Conservation (phyloP, 2,888 invertebrate species). For the Brachyptera putata region DNA sequence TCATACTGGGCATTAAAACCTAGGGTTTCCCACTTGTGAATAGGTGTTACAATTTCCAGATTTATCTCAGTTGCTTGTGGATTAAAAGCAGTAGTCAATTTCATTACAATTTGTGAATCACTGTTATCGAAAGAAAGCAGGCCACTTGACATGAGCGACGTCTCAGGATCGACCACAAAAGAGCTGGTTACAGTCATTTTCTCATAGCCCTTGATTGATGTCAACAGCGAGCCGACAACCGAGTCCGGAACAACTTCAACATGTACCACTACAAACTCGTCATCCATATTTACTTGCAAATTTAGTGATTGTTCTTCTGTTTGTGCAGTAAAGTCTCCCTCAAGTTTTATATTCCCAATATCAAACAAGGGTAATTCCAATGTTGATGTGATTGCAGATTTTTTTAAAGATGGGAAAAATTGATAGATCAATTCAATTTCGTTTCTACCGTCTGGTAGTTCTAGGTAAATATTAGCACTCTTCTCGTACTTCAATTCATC, state of each 20-base stretch:
- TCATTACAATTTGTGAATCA: too few relatives aligned
- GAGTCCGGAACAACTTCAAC: conserved; percentile 1
- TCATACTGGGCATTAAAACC: conserved; percentile 26
- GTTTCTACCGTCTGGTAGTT: not conserved
- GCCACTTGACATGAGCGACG: too few relatives aligned
- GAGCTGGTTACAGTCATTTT: not conserved
- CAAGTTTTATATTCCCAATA: not conserved
- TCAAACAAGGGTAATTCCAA: not conserved
- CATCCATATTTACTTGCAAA: not conserved
- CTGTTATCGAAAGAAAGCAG: too few relatives aligned
- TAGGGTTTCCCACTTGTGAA: conserved; percentile 27
- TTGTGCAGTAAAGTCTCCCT: not conserved
- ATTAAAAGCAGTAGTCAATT: not conserved
- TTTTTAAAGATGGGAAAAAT: not conserved
- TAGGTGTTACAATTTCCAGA: conserved; percentile 17
- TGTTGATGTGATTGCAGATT: not conserved
- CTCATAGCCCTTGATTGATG: conserved; percentile 8
- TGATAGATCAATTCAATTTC: not conserved
- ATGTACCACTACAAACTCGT: not conserved
- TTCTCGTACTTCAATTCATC: not conserved
- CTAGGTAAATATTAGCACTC: not conserved
- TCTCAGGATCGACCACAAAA: too few relatives aligned
- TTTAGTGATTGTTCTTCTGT: not conserved
- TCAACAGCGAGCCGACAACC: not conserved
- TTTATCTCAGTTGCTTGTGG: not conserved